Conservation (phyloP, 2,113 vertebrate species). For the Mirza zaza region DNA sequence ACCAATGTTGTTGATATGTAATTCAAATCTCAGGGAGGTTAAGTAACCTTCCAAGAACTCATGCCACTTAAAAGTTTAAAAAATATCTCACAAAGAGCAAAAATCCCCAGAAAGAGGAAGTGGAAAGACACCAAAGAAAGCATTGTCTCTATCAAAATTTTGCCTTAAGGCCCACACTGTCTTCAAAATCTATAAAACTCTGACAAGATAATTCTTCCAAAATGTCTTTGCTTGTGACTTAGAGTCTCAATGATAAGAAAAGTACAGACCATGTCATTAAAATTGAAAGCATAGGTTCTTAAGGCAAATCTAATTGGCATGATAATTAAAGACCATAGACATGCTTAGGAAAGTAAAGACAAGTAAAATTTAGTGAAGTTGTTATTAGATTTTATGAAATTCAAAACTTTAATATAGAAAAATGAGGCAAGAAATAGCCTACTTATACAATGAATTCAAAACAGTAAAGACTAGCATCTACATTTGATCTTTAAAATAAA, state of each 20-base stretch:
- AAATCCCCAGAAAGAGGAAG: neutral
- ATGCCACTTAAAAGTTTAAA: neutral
- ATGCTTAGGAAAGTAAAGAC: neutral
- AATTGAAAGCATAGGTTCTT: neutral
- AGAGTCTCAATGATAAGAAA: neutral
- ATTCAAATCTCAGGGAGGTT: neutral
- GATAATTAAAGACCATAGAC: slow-evolving; percentile 33
- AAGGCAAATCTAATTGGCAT: neutral
- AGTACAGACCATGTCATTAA: neutral
- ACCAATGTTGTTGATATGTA: neutral
- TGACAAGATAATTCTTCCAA: slow-evolving; percentile 35
- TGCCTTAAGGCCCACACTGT: neutral
- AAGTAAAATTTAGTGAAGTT: neutral
- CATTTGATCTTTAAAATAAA: slow-evolving; percentile 1
- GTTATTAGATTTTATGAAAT: neutral
- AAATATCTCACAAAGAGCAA: neutral
- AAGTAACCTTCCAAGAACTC: neutral
- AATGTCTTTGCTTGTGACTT: slow-evolving; percentile 5
- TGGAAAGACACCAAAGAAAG: neutral
- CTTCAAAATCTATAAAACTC: neutral
- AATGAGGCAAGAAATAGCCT: neutral
- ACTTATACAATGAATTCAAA: neutral
- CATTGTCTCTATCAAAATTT: neutral
- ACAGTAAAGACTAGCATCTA: neutral
- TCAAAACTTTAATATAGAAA: neutral